These are phyloP conservation scores for Lagodon rhomboides DNA, from an alignment of 2,797 vertebrate genomes.

Conservation along the genomic window DNA sequence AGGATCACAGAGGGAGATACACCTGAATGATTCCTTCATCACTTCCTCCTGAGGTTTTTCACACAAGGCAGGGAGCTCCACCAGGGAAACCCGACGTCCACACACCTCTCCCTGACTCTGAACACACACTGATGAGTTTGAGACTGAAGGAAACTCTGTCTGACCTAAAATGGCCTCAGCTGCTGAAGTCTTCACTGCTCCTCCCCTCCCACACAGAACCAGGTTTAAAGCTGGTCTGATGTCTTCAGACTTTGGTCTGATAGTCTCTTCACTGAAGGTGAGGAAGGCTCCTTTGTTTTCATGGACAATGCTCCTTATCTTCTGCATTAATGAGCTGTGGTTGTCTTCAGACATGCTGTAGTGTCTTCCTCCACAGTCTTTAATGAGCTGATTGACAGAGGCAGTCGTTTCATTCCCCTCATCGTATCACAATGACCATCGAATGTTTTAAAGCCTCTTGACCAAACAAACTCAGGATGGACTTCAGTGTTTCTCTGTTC, in stretches of 20 bases:
- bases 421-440: constrained; percentile 20
- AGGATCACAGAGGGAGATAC: constrained; percentile 60
- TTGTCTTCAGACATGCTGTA: neutral
- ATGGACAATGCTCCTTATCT: neutral
- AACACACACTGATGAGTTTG: constrained; percentile 32
- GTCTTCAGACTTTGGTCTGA: neutral
- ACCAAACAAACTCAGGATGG: constrained; percentile 44
- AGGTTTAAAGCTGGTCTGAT: constrained; percentile 16
- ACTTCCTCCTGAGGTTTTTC: constrained; percentile 61
- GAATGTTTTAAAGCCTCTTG: constrained; percentile 36
- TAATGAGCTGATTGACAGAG: neutral
- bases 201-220: constrained; percentile 38
- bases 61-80: constrained; percentile 73
- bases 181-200: constrained; percentile 43
- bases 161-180: constrained; percentile 38
- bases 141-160: constrained; percentile 22
- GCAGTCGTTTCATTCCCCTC: neutral
- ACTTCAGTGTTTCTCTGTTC: constrained; percentile 31
- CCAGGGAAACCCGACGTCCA: constrained; percentile 49
- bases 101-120: constrained; percentile 46
- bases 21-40: constrained; percentile 86
- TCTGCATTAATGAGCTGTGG: neutral
- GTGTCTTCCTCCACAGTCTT: neutral
- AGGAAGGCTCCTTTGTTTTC: neutral
- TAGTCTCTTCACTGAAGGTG: neutral